Evolutionary conservation across 2,888 invertebrate genomes (phyloP).

Genomic region (Pristionchus arcanus): DNA sequence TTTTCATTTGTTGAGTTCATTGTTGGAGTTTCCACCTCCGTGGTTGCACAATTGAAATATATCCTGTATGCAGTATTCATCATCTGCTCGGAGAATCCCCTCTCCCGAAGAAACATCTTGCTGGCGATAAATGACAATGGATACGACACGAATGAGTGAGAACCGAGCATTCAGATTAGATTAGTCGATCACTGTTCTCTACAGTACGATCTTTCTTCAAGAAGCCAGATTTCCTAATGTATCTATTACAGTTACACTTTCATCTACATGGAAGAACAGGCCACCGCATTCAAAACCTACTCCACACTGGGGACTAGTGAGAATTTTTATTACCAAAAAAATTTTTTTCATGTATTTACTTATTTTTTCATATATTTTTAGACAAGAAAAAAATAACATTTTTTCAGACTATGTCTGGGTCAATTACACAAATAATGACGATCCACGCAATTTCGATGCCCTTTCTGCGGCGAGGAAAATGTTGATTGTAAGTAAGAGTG

Average conservation of each 20-base stretch:
- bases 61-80: conserved; percentile 30
- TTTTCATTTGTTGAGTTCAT: too few species aligned
- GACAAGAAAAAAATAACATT: background rate
- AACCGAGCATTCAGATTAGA: too few species aligned
- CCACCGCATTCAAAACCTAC: conserved; percentile 23
- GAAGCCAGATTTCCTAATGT: background rate
- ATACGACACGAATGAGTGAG: conserved; percentile 22
- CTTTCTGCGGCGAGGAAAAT: conserved; percentile 4
- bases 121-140: conserved; percentile 10
- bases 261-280: conserved; percentile 47
- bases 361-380: too few species aligned
- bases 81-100: background rate
- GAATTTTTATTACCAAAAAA: background rate
- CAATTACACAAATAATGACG: background rate
- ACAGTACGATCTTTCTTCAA: too few species aligned
- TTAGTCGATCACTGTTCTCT: too few species aligned
- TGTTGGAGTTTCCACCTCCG: too few species aligned
- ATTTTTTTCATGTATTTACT: too few species aligned
- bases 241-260: background rate
- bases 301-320: background rate
- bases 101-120: background rate
- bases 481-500: conserved; percentile 45
- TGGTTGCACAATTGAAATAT: too few species aligned
- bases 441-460: conserved; percentile 6
- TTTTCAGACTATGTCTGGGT: conserved; percentile 23